Percentiles rank a stretch among this genome's conserved stretches.
Conservation (phyloP, 2,113 vertebrate species). For the Muscicapa adusta region DNA sequence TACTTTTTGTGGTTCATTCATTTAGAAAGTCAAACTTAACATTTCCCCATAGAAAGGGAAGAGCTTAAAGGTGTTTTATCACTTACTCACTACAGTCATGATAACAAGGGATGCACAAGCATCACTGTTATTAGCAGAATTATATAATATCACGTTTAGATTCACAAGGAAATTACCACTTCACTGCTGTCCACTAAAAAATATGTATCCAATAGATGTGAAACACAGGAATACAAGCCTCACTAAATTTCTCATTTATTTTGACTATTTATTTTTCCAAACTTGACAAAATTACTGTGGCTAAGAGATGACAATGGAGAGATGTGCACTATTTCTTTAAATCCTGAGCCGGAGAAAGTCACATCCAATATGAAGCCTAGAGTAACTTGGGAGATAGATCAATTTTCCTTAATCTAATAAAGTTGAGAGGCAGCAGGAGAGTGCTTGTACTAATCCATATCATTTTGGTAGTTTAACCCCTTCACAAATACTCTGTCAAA, state of each 20-base stretch:
- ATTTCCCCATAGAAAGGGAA: background rate
- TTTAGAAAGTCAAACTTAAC: background rate
- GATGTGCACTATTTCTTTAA: background rate
- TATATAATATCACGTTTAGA: background rate
- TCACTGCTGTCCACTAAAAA: background rate
- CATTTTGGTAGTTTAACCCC: background rate
- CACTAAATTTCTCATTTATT: background rate
- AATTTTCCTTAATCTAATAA: slow-evolving; percentile 17
- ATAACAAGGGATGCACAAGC: background rate
- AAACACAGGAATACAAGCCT: background rate
- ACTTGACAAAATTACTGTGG: background rate
- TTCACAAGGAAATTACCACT: background rate
- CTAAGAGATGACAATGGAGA: background rate
- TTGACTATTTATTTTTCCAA: background rate
- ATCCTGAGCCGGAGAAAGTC: background rate
- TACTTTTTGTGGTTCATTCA: background rate
- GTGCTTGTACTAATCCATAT: slow-evolving; percentile 2
- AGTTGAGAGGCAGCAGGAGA: background rate
- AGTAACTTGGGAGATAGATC: background rate
- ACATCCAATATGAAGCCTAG: background rate
- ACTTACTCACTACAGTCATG: background rate
- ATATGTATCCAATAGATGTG: rapidly evolving
- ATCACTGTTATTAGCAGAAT: background rate
- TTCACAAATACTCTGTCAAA: slow-evolving; percentile 10
- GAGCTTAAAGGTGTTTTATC: background rate